phyloP scores from a whole-genome alignment of 2,797 vertebrate species.

The Urocyon cinereoargenteus region DNA sequence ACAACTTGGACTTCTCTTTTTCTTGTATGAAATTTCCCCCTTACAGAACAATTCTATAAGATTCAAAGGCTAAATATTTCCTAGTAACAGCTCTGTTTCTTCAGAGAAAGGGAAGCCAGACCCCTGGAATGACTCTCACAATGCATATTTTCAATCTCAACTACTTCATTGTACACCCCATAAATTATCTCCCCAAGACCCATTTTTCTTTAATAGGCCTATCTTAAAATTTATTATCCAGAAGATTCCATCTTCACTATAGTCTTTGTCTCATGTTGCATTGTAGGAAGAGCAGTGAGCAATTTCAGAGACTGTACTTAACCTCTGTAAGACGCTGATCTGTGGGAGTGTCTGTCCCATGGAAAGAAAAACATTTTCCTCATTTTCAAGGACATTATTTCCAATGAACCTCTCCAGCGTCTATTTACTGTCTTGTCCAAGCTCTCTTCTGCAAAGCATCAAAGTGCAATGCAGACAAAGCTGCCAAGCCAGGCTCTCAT shows the following conservation, averaged over 20 bases:
- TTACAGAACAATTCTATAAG: constrained; percentile 5
- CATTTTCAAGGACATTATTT: constrained; percentile 65
- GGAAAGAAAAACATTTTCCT: constrained; percentile 13
- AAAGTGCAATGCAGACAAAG: not conserved
- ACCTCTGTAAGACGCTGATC: constrained; percentile 39
- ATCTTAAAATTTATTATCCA: constrained; percentile 59
- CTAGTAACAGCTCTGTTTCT: not conserved
- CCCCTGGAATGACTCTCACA: not conserved
- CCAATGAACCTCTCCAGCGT: not conserved
- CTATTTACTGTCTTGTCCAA: not conserved
- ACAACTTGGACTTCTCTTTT: not conserved
- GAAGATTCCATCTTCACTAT: constrained; percentile 4
- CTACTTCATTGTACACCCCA: not conserved
- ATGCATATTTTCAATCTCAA: not conserved
- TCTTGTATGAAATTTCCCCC: constrained; percentile 24
- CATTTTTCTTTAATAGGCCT: constrained; percentile 49
- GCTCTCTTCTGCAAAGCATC: not conserved
- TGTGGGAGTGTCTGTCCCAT: not conserved
- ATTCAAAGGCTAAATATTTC: constrained; percentile 2
- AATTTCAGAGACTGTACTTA: constrained; percentile 20
- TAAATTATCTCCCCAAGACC: not conserved
- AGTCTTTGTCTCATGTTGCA: not conserved
- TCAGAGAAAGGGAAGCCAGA: constrained; percentile 47
- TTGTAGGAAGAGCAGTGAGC: not conserved
- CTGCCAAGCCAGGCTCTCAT: not conserved